Conservation (phyloP, 2,888 invertebrate species). For the Drosophila affinis region DNA sequence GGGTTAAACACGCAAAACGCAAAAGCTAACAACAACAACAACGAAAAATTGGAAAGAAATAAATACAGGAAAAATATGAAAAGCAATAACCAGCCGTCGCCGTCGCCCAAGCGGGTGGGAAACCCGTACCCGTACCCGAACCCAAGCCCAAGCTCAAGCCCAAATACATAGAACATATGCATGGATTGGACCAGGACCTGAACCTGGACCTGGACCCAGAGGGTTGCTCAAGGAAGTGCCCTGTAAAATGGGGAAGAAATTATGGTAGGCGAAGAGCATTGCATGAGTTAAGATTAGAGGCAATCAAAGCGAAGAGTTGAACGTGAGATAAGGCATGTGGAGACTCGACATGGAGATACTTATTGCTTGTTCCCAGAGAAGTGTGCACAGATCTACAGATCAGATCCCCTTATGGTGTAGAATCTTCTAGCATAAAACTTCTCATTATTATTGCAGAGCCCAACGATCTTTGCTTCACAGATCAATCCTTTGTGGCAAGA, state of each 20-base stretch:
- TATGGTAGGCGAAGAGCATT: background rate
- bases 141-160: background rate
- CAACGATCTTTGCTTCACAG: background rate
- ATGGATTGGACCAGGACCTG: background rate
- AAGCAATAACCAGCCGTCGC: slow-evolving; percentile 69
- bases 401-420: too few species aligned
- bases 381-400: too few species aligned
- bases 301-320: background rate
- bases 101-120: slow-evolving; percentile 24
- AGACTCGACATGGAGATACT: background rate
- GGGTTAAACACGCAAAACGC: slow-evolving; percentile 80
- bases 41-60: slow-evolving; percentile 32
- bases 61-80: slow-evolving; percentile 68
- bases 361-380: too few species aligned
- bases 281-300: background rate
- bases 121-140: background rate
- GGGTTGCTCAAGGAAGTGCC: slow-evolving; percentile 7
- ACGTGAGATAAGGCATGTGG: background rate
- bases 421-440: too few species aligned
- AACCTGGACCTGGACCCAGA: background rate
- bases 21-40: slow-evolving; percentile 72
- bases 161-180: slow-evolving; percentile 20
- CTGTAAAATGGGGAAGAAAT: slow-evolving; percentile 1
- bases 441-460: too few species aligned
- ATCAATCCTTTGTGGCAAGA: too few species aligned